A percentile compares a stretch with the other conserved stretches of the same genome.
phyloP scores from a whole-genome alignment of 2,113 vertebrate genomes.

The Bucco capensis region DNA sequence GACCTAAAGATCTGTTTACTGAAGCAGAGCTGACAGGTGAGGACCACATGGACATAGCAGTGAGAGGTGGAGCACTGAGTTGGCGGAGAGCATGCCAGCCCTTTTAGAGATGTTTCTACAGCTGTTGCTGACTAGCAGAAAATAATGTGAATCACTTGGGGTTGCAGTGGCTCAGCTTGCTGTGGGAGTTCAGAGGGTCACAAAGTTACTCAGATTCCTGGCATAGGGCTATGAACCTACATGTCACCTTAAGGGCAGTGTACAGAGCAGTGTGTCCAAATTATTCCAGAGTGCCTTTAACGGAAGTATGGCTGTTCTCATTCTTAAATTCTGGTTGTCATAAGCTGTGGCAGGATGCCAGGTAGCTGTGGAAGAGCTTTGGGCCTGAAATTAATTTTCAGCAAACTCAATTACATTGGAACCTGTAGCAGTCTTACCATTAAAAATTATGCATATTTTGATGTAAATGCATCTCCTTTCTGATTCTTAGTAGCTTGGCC shows the following conservation, averaged over 20 bases:
- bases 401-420: not conserved
- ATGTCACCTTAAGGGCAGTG: not conserved
- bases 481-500: not conserved
- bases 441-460: not conserved
- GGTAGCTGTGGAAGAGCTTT: not conserved
- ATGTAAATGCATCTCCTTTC: not conserved
- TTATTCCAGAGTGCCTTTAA: not conserved
- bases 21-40: constrained; percentile 64
- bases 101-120: constrained; percentile 68
- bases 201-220: constrained; percentile 15
- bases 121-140: constrained; percentile 65
- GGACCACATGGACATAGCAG: constrained; percentile 47
- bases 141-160: constrained; percentile 14
- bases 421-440: not conserved
- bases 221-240: not conserved
- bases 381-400: not conserved
- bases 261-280: not conserved
- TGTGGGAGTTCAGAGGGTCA: not conserved
- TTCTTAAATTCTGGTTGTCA: constrained; percentile 16
- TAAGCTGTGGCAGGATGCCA: not conserved
- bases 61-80: not conserved
- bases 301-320: not conserved
- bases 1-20: not conserved
- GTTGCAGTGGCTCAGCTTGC: not conserved
- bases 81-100: constrained; percentile 15